A percentile compares a stretch with the other conserved stretches of the same genome.
Evolutionary conservation across 2,113 vertebrate genomes (phyloP).

Genomic region (Oophaga pumilio): DNA sequence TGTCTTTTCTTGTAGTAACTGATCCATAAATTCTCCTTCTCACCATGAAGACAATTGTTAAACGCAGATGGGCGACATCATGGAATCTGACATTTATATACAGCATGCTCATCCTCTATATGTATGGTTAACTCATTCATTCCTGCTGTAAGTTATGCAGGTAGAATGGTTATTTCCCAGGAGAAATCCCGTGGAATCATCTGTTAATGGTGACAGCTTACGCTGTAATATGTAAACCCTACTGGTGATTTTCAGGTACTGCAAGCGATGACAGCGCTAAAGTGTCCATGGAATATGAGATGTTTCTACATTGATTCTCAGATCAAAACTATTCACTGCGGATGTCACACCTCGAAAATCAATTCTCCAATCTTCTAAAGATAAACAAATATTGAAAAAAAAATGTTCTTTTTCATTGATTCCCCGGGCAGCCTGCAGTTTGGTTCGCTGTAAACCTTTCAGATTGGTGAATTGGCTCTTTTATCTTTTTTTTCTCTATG

Average conservation of each 20-base stretch:
- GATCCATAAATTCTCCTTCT: constrained; percentile 48
- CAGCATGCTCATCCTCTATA: background rate
- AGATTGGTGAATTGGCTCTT: background rate
- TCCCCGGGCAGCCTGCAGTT: background rate
- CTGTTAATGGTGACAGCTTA: constrained; percentile 80
- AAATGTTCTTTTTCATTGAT: background rate
- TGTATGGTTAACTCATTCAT: background rate
- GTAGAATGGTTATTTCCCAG: background rate
- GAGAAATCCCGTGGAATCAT: constrained; percentile 64
- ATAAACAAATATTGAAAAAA: background rate
- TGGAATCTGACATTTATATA: constrained; percentile 54
- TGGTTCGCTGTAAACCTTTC: background rate
- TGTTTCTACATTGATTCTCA: background rate
- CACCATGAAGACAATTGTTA: constrained; percentile 62
- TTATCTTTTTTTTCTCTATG: background rate
- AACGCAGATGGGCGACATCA: constrained; percentile 54
- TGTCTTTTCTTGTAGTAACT: background rate
- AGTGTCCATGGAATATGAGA: background rate
- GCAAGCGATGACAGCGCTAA: constrained; percentile 49
- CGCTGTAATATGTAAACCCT: constrained; percentile 51
- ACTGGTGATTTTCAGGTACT: constrained; percentile 67
- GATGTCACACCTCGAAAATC: background rate
- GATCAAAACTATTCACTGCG: background rate
- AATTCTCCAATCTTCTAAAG: background rate
- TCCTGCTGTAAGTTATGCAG: background rate